Conservation (phyloP, 2,113 vertebrate species). For the Leptobrachium leishanense region DNA sequence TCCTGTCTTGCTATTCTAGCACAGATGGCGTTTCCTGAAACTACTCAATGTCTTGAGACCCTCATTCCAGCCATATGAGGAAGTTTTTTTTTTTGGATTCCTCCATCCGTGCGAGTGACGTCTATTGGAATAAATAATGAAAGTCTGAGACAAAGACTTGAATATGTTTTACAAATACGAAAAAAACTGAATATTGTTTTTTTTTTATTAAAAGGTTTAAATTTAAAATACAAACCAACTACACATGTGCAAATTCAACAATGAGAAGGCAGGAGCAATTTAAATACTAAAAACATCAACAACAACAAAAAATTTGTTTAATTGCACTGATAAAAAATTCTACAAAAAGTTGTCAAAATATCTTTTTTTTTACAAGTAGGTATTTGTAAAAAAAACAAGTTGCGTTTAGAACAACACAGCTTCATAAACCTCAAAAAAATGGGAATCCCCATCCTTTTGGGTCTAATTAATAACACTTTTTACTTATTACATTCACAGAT, state of each 20-base stretch:
- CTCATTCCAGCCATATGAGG: constrained; percentile 18
- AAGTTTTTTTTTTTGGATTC: constrained; percentile 1
- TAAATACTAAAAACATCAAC: constrained; percentile 72
- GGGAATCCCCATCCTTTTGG: constrained; percentile 57
- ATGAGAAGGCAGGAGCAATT: constrained; percentile 71
- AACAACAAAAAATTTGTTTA: constrained; percentile 62
- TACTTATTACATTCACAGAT: constrained; percentile 68
- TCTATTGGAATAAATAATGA: not conserved
- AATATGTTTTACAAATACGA: constrained; percentile 53
- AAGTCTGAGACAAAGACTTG: not conserved
- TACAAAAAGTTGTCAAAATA: constrained; percentile 62
- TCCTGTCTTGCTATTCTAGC: constrained; percentile 30
- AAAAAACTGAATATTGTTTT: constrained; percentile 59
- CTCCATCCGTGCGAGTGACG: not conserved
- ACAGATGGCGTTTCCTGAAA: constrained; percentile 44
- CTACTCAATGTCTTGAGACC: constrained; percentile 19
- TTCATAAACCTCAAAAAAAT: constrained; percentile 58
- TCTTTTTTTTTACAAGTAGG: constrained; percentile 60
- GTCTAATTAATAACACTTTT: constrained; percentile 63
- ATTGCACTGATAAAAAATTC: constrained; percentile 75
- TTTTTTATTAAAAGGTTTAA: constrained; percentile 81
- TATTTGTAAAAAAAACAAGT: constrained; percentile 55
- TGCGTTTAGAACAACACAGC: constrained; percentile 66
- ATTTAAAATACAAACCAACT: constrained; percentile 77
- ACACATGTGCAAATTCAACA: constrained; percentile 75